These are phyloP conservation scores for Dicranocentrus wangi DNA, from an alignment of 2,888 invertebrate genomes.

Conservation along the genomic window DNA sequence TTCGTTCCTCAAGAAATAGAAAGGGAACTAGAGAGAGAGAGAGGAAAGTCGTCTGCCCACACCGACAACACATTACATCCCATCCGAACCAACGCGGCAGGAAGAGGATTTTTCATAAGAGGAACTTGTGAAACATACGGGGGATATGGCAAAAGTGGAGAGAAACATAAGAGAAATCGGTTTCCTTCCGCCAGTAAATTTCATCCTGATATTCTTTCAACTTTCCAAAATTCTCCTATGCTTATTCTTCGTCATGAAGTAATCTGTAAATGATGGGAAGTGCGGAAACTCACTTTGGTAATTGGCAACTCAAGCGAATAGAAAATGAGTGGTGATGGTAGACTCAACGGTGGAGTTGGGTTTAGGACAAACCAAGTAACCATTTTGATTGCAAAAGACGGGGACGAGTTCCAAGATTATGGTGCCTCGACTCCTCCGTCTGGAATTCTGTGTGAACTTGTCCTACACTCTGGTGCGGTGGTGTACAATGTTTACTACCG, in stretches of 20 bases:
- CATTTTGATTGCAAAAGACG: conserved; percentile 46
- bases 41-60: background rate
- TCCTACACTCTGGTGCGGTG: too few species aligned
- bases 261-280: conserved; percentile 66
- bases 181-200: conserved; percentile 35
- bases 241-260: conserved; percentile 46
- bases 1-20: conserved; percentile 34
- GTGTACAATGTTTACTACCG: conserved; percentile 17
- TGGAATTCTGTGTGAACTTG: too few species aligned
- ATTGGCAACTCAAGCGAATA: conserved; percentile 66
- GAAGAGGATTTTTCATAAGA: conserved; percentile 29
- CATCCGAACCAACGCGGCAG: conserved; percentile 30
- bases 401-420: conserved; percentile 50
- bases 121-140: background rate
- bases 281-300: conserved; percentile 65
- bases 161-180: conserved; percentile 60
- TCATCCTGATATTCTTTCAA: conserved; percentile 13
- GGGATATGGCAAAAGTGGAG: conserved; percentile 34
- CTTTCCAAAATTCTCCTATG: conserved; percentile 33
- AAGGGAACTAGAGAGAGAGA: conserved; percentile 10
- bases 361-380: conserved; percentile 53
- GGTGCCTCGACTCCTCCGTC: background rate
- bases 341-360: conserved; percentile 34
- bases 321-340: conserved; percentile 64
- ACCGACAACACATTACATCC: conserved; percentile 32